Conservation (phyloP, 1,140 invertebrate species). For the Listronotus bonariensis region DNA sequence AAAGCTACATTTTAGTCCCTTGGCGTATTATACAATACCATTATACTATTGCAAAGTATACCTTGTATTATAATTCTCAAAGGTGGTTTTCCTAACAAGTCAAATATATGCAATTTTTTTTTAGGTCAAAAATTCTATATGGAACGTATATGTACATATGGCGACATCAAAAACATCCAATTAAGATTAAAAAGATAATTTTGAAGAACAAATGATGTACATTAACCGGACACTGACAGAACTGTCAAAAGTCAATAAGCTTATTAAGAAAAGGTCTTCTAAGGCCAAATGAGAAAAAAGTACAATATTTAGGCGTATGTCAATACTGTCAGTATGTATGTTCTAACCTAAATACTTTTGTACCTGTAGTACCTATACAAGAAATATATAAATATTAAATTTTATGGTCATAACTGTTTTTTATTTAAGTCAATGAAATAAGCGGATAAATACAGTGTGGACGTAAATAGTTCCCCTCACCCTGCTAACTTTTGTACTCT, state of each 20-base stretch:
- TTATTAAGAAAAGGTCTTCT: constrained; percentile 27
- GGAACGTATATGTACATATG: constrained; percentile 42
- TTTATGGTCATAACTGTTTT: too few relatives aligned
- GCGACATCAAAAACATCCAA: constrained; percentile 27
- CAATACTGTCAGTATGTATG: not conserved
- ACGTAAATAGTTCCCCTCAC: too few relatives aligned
- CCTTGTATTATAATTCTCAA: not conserved
- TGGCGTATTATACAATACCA: too few relatives aligned
- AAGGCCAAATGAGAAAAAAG: not conserved
- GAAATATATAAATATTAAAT: too few relatives aligned
- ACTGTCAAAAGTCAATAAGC: constrained; percentile 33
- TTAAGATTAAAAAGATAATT: constrained; percentile 39
- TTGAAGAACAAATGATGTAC: constrained; percentile 42
- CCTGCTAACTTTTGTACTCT: too few relatives aligned
- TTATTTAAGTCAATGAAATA: too few relatives aligned
- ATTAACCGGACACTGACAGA: constrained; percentile 40
- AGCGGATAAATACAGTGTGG: too few relatives aligned
- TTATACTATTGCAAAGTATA: too few relatives aligned
- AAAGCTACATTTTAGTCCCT: too few relatives aligned
- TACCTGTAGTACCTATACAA: too few relatives aligned
- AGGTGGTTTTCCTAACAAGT: not conserved
- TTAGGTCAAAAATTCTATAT: constrained; percentile 38
- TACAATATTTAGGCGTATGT: not conserved
- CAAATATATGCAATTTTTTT: too few relatives aligned
- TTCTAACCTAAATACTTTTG: constrained; percentile 1